Base-by-base conservation (phyloP, 2,113 vertebrate genomes). In the Collichthys lucidus region DNA sequence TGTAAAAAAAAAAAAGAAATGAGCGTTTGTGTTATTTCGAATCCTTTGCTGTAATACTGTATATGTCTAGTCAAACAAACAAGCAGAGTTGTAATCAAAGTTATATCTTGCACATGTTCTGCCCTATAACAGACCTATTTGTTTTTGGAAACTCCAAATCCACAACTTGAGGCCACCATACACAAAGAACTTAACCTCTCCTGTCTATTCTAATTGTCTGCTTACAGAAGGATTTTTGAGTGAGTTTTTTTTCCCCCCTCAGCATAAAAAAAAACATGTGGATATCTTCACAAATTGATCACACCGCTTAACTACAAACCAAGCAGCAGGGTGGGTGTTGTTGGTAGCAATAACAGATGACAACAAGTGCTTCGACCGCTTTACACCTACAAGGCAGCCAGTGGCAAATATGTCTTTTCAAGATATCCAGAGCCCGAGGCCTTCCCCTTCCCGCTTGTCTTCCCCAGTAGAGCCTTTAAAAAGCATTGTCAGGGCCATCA, bases 31-130 rank as follows among this genome's bases (percentile, higher is more conserved):
- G 35, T 40, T 40, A 40, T 40, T 42, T 70, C 17, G 26, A 26
- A 72, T 17, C 3, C 4, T 10, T 53, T 24, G 5, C 20, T 26
- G 47, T 40, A 42, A 35, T 26, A n/a, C 24, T 55, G 14, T 19
- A 66, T 29, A 61, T 11, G 40, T 71, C 11, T 16, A 26, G 76
- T 65, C 24, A 68, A 46, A 59, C n/a, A 71, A 20, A 46, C 22
- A 66, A 40, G 16, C 40, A 26, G 24, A 66, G 63, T 19, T 40
- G 26, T 40, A 40, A 22, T 9, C n/a, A 17, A 61, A 59, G 6
- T 62, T 78, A 8, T 47, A 22, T 26, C 61, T 22, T 29, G 31
- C 16, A 1, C 62, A 2, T 31, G 16, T 47, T n/a, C 8, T 47
- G n/a, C 29, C 15, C 2, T 4, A 22, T 4, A 56, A 60, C 29